These are phyloP conservation scores for Sebastes hubbsi DNA, from an alignment of 2,797 vertebrate species.

Conservation along the genomic window DNA sequence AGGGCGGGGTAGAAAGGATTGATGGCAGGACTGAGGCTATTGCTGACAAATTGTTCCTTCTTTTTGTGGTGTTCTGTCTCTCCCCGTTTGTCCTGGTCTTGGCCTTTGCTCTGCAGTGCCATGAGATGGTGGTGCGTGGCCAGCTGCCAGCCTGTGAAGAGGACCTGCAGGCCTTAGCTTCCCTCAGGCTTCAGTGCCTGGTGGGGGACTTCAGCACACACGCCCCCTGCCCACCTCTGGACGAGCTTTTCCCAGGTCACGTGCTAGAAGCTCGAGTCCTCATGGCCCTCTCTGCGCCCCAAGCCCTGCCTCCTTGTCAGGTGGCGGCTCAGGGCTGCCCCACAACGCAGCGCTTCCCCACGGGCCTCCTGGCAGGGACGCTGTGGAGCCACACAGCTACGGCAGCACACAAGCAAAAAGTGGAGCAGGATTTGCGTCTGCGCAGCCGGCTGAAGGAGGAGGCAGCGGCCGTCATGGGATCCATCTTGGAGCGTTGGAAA, in stretches of 20 bases:
- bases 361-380: conserved; percentile 74
- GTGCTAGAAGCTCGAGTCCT: conserved; percentile 80
- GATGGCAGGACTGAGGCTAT: conserved; percentile 50
- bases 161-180: conserved; percentile 88
- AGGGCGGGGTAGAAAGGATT: conserved; percentile 55
- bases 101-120: conserved; percentile 78
- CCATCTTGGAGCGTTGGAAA: conserved; percentile 92
- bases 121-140: conserved; percentile 91
- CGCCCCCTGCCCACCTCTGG: conserved; percentile 84
- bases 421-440: conserved; percentile 81
- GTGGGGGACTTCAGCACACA: conserved; percentile 90
- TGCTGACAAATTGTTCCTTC: conserved; percentile 44
- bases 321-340: conserved; percentile 66
- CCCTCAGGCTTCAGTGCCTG: conserved; percentile 89
- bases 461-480: conserved; percentile 82
- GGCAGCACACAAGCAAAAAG: conserved; percentile 83
- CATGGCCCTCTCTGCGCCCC: conserved; percentile 61
- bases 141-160: conserved; percentile 90
- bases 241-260: conserved; percentile 85
- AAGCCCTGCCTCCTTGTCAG: conserved; percentile 61
- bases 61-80: conserved; percentile 1
- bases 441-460: conserved; percentile 85
- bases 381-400: conserved; percentile 84
- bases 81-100: conserved; percentile 10
- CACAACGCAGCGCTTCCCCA: conserved; percentile 73